Base-by-base conservation (phyloP, 1,140 invertebrate species). In the Drosophila triauraria region DNA sequence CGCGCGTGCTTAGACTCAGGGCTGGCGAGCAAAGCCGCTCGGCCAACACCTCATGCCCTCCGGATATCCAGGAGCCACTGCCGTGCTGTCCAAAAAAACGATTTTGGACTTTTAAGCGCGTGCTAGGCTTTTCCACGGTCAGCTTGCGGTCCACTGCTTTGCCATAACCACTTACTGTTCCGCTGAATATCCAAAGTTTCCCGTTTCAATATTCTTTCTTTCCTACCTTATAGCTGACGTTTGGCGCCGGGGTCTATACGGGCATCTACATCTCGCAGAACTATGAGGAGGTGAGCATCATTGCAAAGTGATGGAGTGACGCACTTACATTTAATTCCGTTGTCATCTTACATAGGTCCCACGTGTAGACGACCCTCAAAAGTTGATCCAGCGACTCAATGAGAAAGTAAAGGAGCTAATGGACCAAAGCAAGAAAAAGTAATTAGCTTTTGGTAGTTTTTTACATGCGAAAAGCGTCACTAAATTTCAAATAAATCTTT, bases 191-290 rank as follows among this genome's bases (percentile, higher is more conserved):
- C n/a, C 4, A 1, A 38, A 3, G 4, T 25, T 32, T 27, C 4
- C 23, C 12, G 15, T 10, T 48, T 15, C 76, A 64, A 64, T 38
- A 54, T 20, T 13, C 3, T 8, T 12, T 32, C 13, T 47, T 38
- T 47, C 42, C 4, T 35, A 40, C 46, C 8, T 95, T 95, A 57
- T 93, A 97, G 97, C 78, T 97, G 62, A 95, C 95, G 43, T 96
- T 97, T 91, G 94, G 95, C 27, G 87, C 95, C 78, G 97, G 97
- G 35, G 93, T 97, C 27, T 98, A 97, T 82, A 93, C 96, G 59
- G 97, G 97, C 42, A 95, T 97, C 62, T 98, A 97, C 86, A 84
- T 97, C 63, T 94, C 95, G 65, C 97, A 97, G 94, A 97, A 97
- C 93, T 97, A 97, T 94, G 94, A 97, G 94, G 94, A 97, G 94